Base-by-base conservation (phyloP, 2,888 invertebrate genomes). In the Dinocampus coccinellae region DNA sequence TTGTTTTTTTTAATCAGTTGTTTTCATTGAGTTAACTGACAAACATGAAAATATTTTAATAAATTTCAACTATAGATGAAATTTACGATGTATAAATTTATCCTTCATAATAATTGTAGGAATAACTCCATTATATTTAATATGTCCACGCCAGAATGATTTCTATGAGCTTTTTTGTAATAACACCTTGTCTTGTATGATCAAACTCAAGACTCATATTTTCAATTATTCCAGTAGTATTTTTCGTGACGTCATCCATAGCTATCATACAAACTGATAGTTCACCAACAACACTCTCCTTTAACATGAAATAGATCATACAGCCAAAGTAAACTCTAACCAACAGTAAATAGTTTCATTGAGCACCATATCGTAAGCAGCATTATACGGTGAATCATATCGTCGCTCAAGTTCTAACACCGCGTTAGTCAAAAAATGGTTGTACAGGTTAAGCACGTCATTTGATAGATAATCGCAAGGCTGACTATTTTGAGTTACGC, bases 181-280 rank as follows among this genome's bases (percentile, higher is more conserved):
- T 96, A 83, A 96, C 96, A 69, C 99, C 96, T 90, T 99, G 99
- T 88, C 99, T 92, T 78, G 99, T 99, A 84, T 99, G 93, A 91
- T 99, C 99, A 93, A 97, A 99, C 69, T 97, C 96, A 77, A 99
- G 89, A 1, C 97, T 97, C 73, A 99, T 91, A 85, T 98, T 98
- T 84, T 96, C 97, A 87, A 99, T 99, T 98, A 99, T 99, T 88
- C 99, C 99, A 80, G 97, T 98, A 74, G 99, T 99, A 89, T 99
- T 99, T 91, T 99, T 99, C 88, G 96, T 97, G 22, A 99, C 98
- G 87, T 96, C 97, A 90, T 99, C 99, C 99, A 99, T 99, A 85
- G 99, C 97, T 73, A 98, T 97, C 99, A 99, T 99, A 75, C 99
- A 93, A 55, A 99, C 95, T 36, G 97, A 97, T 89, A 99, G 99